Conservation (phyloP, 1,140 invertebrate species). For the Zaprionus kolodkinae region DNA sequence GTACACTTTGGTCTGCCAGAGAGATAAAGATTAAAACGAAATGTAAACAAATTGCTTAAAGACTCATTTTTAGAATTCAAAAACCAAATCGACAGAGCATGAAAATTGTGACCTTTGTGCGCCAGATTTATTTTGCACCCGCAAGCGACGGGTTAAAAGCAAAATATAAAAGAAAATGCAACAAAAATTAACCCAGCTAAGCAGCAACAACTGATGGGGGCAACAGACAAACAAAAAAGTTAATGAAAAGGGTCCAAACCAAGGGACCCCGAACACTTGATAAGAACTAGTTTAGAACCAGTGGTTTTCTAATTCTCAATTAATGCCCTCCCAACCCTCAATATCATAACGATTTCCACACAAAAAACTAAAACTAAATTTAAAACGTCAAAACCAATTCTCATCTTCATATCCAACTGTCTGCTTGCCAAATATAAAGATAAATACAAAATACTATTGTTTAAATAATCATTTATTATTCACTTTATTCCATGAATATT, state of each 20-base stretch:
- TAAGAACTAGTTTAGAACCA: constrained; percentile 15
- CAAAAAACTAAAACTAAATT: neutral
- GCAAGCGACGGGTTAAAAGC: constrained; percentile 36
- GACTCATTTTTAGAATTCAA: constrained; percentile 26
- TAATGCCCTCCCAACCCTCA: neutral
- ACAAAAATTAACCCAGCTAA: constrained; percentile 32
- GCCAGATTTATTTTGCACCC: constrained; percentile 33
- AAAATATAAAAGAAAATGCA: constrained; percentile 18
- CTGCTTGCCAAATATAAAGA: no score
- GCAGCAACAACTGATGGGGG: constrained; percentile 46
- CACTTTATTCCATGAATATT: no score
- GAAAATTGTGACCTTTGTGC: constrained; percentile 36
- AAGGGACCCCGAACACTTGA: constrained; percentile 10
- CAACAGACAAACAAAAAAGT: constrained; percentile 23
- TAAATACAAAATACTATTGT: no score
- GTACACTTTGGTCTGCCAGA: constrained; percentile 85
- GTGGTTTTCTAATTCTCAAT: constrained; percentile 4
- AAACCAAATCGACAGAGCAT: constrained; percentile 51
- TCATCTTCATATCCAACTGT: no score
- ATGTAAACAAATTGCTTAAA: constrained; percentile 34
- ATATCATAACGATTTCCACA: neutral
- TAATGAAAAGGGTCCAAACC: constrained; percentile 45
- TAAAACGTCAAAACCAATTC: neutral
- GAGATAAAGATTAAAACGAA: constrained; percentile 29
- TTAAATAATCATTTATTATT: no score